Conservation (phyloP, 2,797 vertebrate genomes). For the Tolypeutes matacus region DNA sequence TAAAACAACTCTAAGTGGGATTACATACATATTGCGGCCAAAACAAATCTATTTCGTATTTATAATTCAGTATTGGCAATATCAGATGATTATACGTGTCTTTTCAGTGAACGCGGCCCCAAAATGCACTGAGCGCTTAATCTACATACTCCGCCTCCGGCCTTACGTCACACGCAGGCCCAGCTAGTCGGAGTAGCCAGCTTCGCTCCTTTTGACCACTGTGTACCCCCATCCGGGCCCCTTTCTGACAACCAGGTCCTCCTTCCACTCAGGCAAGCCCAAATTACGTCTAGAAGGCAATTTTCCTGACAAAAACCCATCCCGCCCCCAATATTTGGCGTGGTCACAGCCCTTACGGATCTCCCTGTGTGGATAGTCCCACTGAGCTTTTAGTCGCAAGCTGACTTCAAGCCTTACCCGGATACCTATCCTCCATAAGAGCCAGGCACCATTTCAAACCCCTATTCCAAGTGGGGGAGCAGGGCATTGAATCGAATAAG, state of each 20-base stretch:
- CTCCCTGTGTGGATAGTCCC: background rate
- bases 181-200: accelerated
- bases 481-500: background rate
- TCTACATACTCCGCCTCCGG: background rate
- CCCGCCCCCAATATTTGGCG: background rate
- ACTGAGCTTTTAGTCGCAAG: background rate
- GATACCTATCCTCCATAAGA: background rate
- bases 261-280: background rate
- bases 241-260: background rate
- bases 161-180: background rate
- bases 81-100: background rate
- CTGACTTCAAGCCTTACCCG: background rate
- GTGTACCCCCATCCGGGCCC: too few species aligned
- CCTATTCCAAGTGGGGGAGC: background rate
- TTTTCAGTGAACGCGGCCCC: background rate
- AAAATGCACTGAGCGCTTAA: background rate
- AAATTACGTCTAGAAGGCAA: background rate
- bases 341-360: background rate
- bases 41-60: background rate
- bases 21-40: background rate
- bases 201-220: background rate
- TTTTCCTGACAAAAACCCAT: background rate
- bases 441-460: background rate
- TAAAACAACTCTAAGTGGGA: background rate
- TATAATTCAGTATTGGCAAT: background rate